Percentiles rank a stretch among this genome's conserved stretches.
Evolutionary conservation across 2,888 invertebrate species (phyloP).

Genomic region (Hoplodrina ambigua): DNA sequence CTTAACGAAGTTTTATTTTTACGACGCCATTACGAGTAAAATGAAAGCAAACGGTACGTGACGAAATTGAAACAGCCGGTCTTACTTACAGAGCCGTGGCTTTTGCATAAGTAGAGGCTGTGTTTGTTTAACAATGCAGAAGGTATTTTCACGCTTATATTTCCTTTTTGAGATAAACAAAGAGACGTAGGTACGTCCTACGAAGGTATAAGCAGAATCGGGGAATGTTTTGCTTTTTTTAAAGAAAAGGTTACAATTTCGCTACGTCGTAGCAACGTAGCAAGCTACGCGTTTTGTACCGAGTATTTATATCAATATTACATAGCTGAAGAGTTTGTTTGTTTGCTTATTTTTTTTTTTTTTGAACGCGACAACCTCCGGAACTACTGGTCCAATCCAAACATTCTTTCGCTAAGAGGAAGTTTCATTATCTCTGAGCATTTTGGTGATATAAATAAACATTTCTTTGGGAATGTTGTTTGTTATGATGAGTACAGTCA

Average conservation of each 20-base stretch:
- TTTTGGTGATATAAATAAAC: too few relatives aligned
- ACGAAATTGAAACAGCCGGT: constrained; percentile 63
- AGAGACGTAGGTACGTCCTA: not conserved
- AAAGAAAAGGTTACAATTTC: constrained; percentile 4
- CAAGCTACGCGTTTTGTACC: not conserved
- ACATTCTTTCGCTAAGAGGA: too few relatives aligned
- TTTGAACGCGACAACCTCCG: too few relatives aligned
- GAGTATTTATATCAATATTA: too few relatives aligned
- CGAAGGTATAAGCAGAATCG: not conserved
- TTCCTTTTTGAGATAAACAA: constrained; percentile 43
- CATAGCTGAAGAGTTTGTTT: too few relatives aligned
- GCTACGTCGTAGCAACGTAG: constrained; percentile 38
- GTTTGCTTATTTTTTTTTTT: too few relatives aligned
- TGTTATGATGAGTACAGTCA: too few relatives aligned
- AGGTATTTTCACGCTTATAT: constrained; percentile 51
- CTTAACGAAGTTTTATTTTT: constrained; percentile 60
- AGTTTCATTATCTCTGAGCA: too few relatives aligned
- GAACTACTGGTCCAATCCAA: too few relatives aligned
- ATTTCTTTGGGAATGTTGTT: too few relatives aligned
- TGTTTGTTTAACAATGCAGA: constrained; percentile 54
- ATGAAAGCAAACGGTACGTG: constrained; percentile 67
- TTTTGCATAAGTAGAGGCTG: constrained; percentile 53
- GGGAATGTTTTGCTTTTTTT: not conserved
- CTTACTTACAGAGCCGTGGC: constrained; percentile 59
- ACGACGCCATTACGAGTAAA: constrained; percentile 61